Percentiles rank a stretch among this genome's conserved stretches.
These are phyloP conservation scores for Drosophila navojoa DNA, from an alignment of 1,140 invertebrate genomes.

Conservation along the genomic window DNA sequence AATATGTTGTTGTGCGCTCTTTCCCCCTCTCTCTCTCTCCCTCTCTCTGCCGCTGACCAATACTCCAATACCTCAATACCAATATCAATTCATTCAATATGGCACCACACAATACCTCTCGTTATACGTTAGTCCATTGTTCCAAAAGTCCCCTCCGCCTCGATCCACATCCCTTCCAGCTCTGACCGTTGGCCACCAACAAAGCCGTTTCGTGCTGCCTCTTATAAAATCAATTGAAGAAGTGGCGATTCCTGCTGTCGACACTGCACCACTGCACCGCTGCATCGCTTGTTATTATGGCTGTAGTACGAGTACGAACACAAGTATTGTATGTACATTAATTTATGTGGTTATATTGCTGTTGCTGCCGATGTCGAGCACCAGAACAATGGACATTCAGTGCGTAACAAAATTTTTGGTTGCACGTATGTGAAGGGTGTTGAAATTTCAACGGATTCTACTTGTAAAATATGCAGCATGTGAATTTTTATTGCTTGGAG, in stretches of 20 bases:
- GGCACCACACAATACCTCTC: slow-evolving; percentile 54
- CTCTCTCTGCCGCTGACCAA: slow-evolving; percentile 46
- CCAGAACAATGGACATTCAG: slow-evolving; percentile 60
- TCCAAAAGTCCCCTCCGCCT: slow-evolving; percentile 44
- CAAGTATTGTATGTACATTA: slow-evolving; percentile 56
- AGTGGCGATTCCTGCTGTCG: slow-evolving; percentile 80
- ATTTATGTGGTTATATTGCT: slow-evolving; percentile 74
- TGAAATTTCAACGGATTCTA: slow-evolving; percentile 46
- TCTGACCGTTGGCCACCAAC: slow-evolving; percentile 62
- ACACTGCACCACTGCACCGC: slow-evolving; percentile 51
- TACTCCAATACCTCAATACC: slow-evolving; percentile 15
- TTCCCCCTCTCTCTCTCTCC: slow-evolving; percentile 6
- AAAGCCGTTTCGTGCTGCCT: slow-evolving; percentile 53
- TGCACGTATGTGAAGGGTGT: slow-evolving; percentile 47
- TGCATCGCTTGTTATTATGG: slow-evolving; percentile 37
- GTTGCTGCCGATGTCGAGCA: slow-evolving; percentile 34
- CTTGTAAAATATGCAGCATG: slow-evolving; percentile 24
- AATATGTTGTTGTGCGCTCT: slow-evolving; percentile 28
- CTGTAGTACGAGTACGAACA: slow-evolving; percentile 19
- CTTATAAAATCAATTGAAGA: slow-evolving; percentile 72
- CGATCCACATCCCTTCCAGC: slow-evolving; percentile 11
- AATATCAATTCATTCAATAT: slow-evolving; percentile 74
- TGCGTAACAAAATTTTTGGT: slow-evolving; percentile 23
- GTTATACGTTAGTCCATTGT: slow-evolving; percentile 64
- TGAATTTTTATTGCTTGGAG: neutral